Evolutionary conservation across 2,113 vertebrate genomes (phyloP).

Genomic region (Vulpes vulpes): DNA sequence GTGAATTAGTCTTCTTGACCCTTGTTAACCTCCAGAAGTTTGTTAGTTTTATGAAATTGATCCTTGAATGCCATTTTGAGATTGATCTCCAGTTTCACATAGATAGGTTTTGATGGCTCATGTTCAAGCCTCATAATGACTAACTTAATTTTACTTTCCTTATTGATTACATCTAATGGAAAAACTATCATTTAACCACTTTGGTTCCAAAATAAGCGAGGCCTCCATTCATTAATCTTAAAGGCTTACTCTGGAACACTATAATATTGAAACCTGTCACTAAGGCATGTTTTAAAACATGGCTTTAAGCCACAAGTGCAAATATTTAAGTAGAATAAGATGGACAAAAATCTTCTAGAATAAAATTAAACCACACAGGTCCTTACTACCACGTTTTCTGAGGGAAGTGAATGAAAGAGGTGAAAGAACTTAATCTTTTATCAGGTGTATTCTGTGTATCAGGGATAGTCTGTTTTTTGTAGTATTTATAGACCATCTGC

Average conservation of each 20-base stretch:
- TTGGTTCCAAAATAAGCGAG: slow-evolving; percentile 77
- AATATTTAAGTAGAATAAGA: slow-evolving; percentile 26
- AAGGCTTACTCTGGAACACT: slow-evolving; percentile 51
- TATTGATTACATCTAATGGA: slow-evolving; percentile 85
- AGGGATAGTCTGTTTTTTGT: not conserved
- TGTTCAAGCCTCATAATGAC: slow-evolving; percentile 83
- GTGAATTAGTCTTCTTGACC: slow-evolving; percentile 81
- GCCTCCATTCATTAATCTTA: slow-evolving; percentile 65
- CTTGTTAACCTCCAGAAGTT: slow-evolving; percentile 81
- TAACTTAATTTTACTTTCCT: slow-evolving; percentile 81
- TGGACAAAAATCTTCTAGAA: slow-evolving; percentile 48
- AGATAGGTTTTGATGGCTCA: slow-evolving; percentile 73
- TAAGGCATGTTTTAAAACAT: slow-evolving; percentile 76
- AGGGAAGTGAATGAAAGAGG: slow-evolving; percentile 54
- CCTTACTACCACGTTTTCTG: slow-evolving; percentile 19
- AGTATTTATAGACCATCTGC: not conserved
- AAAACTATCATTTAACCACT: slow-evolving; percentile 76
- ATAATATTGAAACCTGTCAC: slow-evolving; percentile 58
- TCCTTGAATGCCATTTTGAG: slow-evolving; percentile 77
- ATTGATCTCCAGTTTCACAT: slow-evolving; percentile 81
- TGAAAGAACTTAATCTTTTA: slow-evolving; percentile 46
- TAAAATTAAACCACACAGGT: slow-evolving; percentile 26
- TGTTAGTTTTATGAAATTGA: slow-evolving; percentile 80
- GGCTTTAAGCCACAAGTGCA: slow-evolving; percentile 72
- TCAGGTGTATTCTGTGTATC: not conserved